phyloP scores from a whole-genome alignment of 2,113 vertebrate species.

The Macquaria australasica region DNA sequence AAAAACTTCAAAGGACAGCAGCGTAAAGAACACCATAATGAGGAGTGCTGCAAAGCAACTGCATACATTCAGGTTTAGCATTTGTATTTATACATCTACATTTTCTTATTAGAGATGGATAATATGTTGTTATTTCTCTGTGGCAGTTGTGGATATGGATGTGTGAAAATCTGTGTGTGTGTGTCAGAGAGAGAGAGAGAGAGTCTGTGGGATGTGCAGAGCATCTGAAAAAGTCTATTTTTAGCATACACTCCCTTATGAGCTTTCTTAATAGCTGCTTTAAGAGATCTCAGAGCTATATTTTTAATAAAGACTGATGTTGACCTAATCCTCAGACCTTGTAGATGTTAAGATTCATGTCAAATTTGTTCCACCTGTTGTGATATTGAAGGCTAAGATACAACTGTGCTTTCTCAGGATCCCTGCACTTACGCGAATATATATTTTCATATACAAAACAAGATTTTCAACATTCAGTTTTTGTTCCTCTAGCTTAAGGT shows the following conservation, averaged over 20 bases:
- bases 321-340: slow-evolving; percentile 60
- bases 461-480: not conserved
- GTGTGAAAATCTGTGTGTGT: slow-evolving; percentile 30
- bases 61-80: slow-evolving; percentile 18
- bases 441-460: not conserved
- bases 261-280: slow-evolving; percentile 67
- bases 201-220: slow-evolving; percentile 65
- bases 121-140: slow-evolving; percentile 41
- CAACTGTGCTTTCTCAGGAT: not conserved
- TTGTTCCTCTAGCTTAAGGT: not conserved
- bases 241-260: slow-evolving; percentile 68
- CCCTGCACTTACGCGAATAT: not conserved
- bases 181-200: slow-evolving; percentile 14
- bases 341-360: slow-evolving; percentile 49
- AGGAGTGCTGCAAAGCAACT: slow-evolving; percentile 27
- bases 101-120: not conserved
- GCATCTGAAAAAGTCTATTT: slow-evolving; percentile 76
- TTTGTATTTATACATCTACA: slow-evolving; percentile 22
- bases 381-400: slow-evolving; percentile 44
- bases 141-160: slow-evolving; percentile 40
- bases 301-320: slow-evolving; percentile 57
- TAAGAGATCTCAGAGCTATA: slow-evolving; percentile 61
- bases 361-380: slow-evolving; percentile 27
- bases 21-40: slow-evolving; percentile 39
- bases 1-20: slow-evolving; percentile 33